Conservation (phyloP, 1,140 invertebrate species). For the Platorchestia sp. region DNA sequence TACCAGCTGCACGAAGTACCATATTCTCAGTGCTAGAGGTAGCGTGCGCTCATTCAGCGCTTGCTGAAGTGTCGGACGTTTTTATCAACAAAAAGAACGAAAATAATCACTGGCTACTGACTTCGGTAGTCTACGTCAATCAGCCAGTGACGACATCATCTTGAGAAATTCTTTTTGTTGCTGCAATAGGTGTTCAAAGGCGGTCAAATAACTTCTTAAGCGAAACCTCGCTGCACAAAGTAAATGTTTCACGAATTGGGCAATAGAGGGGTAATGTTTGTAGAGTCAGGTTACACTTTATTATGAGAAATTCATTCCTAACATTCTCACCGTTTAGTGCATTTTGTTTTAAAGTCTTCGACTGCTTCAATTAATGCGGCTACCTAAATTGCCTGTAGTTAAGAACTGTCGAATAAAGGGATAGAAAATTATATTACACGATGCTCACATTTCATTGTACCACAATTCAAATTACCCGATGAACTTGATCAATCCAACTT, state of each 20-base stretch:
- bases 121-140: background rate
- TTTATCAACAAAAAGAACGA: too few species aligned
- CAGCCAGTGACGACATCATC: background rate
- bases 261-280: background rate
- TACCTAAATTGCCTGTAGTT: background rate
- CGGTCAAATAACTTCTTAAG: background rate
- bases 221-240: background rate
- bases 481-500: too few species aligned
- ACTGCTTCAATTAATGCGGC: background rate
- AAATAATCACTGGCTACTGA: too few species aligned
- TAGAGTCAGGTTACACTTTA: background rate
- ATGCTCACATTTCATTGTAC: too few species aligned
- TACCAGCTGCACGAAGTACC: too few species aligned
- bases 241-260: background rate
- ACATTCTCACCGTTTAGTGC: background rate
- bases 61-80: too few species aligned
- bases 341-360: background rate
- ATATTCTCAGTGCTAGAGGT: too few species aligned
- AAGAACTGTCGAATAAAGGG: too few species aligned
- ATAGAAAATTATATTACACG: too few species aligned
- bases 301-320: background rate
- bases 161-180: background rate
- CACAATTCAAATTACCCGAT: too few species aligned
- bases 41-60: too few species aligned
- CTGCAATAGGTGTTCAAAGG: background rate